A percentile compares a stretch with the other conserved stretches of the same genome.
Conservation (phyloP, 2,888 invertebrate species). For the Laothoe populi region DNA sequence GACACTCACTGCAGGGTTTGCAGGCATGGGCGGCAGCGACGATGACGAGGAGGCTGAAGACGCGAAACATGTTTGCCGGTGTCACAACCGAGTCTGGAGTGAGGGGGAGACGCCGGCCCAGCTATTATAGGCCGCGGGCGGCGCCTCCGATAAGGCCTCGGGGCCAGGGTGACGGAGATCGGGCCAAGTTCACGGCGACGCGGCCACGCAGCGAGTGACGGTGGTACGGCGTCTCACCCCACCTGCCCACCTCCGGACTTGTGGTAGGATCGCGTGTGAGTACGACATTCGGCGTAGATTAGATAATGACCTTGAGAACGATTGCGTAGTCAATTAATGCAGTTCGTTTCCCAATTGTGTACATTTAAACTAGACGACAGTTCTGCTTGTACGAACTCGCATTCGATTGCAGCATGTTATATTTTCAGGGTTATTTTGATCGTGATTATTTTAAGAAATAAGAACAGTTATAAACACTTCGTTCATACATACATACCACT, state of each 20-base stretch:
- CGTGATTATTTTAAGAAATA: neutral
- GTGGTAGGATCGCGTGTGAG: slow-evolving; percentile 48
- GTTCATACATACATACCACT: no score
- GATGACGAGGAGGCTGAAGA: slow-evolving; percentile 70
- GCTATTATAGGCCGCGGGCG: slow-evolving; percentile 83
- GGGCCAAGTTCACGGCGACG: slow-evolving; percentile 83
- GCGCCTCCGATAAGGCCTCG: slow-evolving; percentile 79
- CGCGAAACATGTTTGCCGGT: slow-evolving; percentile 79
- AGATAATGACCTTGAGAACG: slow-evolving; percentile 68
- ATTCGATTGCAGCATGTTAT: neutral
- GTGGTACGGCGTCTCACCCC: slow-evolving; percentile 46
- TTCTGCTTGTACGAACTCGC: neutral
- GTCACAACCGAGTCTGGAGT: slow-evolving; percentile 75
- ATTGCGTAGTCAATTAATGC: slow-evolving; percentile 40
- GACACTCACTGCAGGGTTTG: slow-evolving; percentile 80
- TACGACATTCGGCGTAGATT: slow-evolving; percentile 47
- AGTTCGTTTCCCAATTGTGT: slow-evolving; percentile 27
- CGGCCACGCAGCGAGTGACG: slow-evolving; percentile 71
- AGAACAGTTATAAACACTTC: no score
- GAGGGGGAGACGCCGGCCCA: slow-evolving; percentile 78
- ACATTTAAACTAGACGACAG: neutral
- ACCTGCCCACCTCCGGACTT: slow-evolving; percentile 42
- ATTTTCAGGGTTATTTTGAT: neutral
- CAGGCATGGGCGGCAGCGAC: slow-evolving; percentile 68
- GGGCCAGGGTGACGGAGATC: slow-evolving; percentile 76